phyloP scores from a whole-genome alignment of 2,888 invertebrate genomes.

The Sarcophaga caerulescens region DNA sequence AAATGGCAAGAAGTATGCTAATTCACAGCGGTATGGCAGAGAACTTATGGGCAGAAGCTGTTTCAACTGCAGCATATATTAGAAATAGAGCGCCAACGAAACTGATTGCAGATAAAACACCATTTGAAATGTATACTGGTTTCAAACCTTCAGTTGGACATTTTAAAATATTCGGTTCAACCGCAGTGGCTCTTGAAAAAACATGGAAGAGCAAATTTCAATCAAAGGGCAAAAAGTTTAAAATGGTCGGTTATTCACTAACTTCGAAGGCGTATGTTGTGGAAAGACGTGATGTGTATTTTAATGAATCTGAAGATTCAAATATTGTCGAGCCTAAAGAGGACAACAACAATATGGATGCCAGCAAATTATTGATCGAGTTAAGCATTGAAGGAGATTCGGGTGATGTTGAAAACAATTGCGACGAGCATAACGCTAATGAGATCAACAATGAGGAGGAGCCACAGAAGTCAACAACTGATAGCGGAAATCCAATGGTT shows the following conservation, averaged over 20 bases:
- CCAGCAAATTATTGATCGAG: neutral
- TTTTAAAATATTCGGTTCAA: slow-evolving; percentile 1
- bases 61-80: slow-evolving; percentile 6
- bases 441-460: slow-evolving; percentile 23
- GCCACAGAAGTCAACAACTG: slow-evolving; percentile 31
- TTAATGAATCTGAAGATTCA: slow-evolving; percentile 16
- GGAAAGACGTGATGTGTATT: slow-evolving; percentile 53
- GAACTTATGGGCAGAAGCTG: slow-evolving; percentile 5
- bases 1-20: no score
- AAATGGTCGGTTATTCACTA: slow-evolving; percentile 24
- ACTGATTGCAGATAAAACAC: neutral
- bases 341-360: neutral
- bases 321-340: neutral
- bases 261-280: slow-evolving; percentile 43
- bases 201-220: slow-evolving; percentile 13
- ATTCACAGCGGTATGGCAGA: no score
- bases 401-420: neutral
- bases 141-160: neutral
- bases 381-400: neutral
- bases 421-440: neutral
- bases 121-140: neutral
- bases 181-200: no score
- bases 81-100: slow-evolving; percentile 19
- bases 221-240: slow-evolving; percentile 2
- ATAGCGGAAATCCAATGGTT: slow-evolving; percentile 22